phyloP scores from a whole-genome alignment of 2,797 vertebrate genomes.

The Hozukius guyotensis region DNA sequence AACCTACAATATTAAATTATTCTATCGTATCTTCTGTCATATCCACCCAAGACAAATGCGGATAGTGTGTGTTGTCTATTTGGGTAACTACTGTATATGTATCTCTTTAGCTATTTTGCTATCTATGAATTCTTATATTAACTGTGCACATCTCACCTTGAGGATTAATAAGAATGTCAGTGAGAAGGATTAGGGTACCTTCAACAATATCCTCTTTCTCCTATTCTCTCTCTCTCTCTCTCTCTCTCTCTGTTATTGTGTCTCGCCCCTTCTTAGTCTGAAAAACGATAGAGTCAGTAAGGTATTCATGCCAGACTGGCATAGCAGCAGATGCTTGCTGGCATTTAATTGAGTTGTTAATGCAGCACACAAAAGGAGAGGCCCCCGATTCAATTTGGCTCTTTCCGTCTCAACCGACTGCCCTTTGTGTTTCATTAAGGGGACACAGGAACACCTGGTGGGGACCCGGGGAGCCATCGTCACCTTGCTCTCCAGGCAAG shows the following conservation, averaged over 20 bases:
- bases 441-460: conserved; percentile 76
- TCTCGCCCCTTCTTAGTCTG: conserved; percentile 11
- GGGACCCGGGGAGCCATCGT: conserved; percentile 47
- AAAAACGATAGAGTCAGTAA: conserved; percentile 36
- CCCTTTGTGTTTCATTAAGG: conserved; percentile 78
- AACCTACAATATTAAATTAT: background rate
- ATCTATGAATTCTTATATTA: background rate
- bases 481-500: conserved; percentile 41
- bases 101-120: background rate
- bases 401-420: conserved; percentile 56
- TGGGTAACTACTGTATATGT: background rate
- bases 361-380: conserved; percentile 72
- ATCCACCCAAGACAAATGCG: background rate
- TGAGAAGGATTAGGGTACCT: conserved; percentile 10
- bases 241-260: conserved; percentile 16
- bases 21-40: background rate
- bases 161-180: conserved; percentile 39
- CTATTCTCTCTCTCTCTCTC: background rate
- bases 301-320: conserved; percentile 53
- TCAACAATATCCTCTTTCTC: conserved; percentile 22
- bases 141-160: conserved; percentile 4
- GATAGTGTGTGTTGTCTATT: background rate
- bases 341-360: conserved; percentile 85
- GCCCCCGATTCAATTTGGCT: conserved; percentile 71
- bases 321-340: conserved; percentile 79